Evolutionary conservation across 2,797 vertebrate species (phyloP).

Genomic region (Muscicapa comitata): DNA sequence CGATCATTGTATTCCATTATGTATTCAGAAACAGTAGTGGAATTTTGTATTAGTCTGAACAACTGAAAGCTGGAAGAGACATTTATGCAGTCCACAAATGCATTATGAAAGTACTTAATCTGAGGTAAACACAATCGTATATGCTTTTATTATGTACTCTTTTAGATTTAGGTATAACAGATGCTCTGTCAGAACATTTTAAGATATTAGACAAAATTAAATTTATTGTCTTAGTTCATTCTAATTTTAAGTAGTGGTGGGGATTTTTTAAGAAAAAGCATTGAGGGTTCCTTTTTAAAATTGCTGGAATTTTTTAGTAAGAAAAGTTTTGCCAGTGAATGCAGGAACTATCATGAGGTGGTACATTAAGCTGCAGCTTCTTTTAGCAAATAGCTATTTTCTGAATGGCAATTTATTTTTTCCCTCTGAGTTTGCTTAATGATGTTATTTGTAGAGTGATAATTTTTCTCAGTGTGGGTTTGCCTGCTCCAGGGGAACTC

Average conservation of each 20-base stretch:
- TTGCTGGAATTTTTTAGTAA: background rate
- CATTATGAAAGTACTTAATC: slow-evolving; percentile 52
- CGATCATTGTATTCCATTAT: background rate
- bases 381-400: slow-evolving; percentile 28
- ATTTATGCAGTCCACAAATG: slow-evolving; percentile 33
- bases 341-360: background rate
- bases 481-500: slow-evolving; percentile 3
- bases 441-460: slow-evolving; percentile 43
- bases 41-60: slow-evolving; percentile 4
- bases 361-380: background rate
- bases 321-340: background rate
- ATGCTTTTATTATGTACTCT: background rate
- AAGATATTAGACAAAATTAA: slow-evolving; percentile 3
- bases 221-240: background rate
- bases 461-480: slow-evolving; percentile 12
- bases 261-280: background rate
- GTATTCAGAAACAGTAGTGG: background rate
- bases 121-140: slow-evolving; percentile 1
- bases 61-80: slow-evolving; percentile 4
- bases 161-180: background rate
- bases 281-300: background rate
- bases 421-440: slow-evolving; percentile 30
- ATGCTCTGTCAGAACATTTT: background rate
- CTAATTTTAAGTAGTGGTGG: background rate
- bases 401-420: slow-evolving; percentile 35